phyloP scores from a whole-genome alignment of 1,140 invertebrate genomes.

The Chlorops oryzae region DNA sequence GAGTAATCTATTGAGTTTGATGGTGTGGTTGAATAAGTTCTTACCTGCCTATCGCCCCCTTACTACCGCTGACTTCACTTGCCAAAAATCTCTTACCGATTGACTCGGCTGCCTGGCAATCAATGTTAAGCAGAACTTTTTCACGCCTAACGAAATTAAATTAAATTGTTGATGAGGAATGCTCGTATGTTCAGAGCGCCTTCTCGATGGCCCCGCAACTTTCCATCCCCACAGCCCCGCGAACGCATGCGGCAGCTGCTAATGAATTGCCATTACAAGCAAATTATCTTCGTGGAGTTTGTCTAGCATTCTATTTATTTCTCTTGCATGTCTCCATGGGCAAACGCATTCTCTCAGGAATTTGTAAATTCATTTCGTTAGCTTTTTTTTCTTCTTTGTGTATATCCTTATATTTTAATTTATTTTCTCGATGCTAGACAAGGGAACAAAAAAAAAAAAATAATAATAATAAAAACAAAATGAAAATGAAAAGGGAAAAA shows the following conservation, averaged over 20 bases:
- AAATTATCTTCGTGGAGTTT: constrained; percentile 1
- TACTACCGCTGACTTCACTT: no score
- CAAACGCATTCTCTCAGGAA: constrained; percentile 11
- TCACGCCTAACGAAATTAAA: constrained; percentile 11
- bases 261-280: constrained; percentile 13
- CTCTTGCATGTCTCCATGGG: not conserved
- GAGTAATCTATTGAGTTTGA: no score
- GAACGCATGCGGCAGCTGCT: not conserved
- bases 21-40: no score
- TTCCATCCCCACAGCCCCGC: not conserved
- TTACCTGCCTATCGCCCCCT: no score
- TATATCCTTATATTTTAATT: constrained; percentile 9
- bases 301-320: not conserved
- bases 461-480: no score
- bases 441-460: no score
- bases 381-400: not conserved
- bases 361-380: constrained; percentile 12
- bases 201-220: not conserved
- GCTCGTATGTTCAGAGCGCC: no score
- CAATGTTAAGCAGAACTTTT: constrained; percentile 15
- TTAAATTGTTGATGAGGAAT: constrained; percentile 7
- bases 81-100: no score
- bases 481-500: not conserved
- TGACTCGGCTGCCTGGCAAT: no score
- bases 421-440: not conserved